Conservation (phyloP, 1,140 invertebrate species). For the Bombus vancouverensis region DNA sequence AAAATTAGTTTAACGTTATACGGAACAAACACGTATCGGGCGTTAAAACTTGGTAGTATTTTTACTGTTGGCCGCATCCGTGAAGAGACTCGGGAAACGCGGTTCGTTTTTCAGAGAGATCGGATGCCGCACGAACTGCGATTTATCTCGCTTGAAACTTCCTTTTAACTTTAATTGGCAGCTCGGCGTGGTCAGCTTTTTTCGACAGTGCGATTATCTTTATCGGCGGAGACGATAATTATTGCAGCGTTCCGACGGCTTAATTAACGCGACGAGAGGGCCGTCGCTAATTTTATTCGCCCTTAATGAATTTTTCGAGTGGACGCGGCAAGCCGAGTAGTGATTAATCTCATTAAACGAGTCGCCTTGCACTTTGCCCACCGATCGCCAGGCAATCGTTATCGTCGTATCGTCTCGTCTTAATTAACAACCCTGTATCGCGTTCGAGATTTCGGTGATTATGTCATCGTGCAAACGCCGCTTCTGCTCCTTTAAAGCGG, state of each 20-base stretch:
- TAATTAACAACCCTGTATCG: constrained; percentile 51
- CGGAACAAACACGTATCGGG: background rate
- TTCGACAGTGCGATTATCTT: constrained; percentile 5
- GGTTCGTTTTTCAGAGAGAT: background rate
- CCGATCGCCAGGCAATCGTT: constrained; percentile 44
- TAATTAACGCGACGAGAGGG: constrained; percentile 23
- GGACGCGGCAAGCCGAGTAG: constrained; percentile 23
- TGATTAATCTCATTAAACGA: constrained; percentile 31
- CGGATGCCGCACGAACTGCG: background rate
- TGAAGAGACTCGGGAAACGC: background rate
- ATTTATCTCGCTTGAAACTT: constrained; percentile 22
- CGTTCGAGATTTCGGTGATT: constrained; percentile 40
- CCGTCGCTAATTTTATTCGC: constrained; percentile 17
- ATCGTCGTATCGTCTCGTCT: constrained; percentile 45
- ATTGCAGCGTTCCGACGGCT: constrained; percentile 6
- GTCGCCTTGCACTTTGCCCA: background rate
- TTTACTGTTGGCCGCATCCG: background rate
- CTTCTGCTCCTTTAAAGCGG: constrained; percentile 29
- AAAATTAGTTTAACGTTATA: background rate
- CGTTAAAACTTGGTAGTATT: background rate
- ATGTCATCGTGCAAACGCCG: constrained; percentile 24
- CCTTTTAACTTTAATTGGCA: constrained; percentile 7
- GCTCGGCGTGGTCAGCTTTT: background rate
- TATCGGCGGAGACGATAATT: constrained; percentile 19
- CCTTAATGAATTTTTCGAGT: constrained; percentile 38